Percentiles rank a stretch among this genome's conserved stretches.
Evolutionary conservation across 2,113 vertebrate species (phyloP).

Genomic region (Pithys albifrons): DNA sequence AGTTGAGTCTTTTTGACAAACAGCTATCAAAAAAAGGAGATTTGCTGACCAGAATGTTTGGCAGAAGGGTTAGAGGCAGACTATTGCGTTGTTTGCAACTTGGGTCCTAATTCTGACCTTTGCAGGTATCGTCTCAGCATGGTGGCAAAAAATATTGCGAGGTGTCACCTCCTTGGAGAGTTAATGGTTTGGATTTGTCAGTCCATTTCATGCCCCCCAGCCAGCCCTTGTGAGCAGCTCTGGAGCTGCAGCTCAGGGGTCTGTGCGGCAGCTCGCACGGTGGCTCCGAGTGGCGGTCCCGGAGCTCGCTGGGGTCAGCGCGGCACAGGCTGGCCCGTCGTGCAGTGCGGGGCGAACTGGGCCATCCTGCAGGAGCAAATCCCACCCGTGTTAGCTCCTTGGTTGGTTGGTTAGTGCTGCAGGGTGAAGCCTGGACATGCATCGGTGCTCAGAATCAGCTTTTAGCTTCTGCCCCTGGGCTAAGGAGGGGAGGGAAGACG

Average conservation of each 20-base stretch:
- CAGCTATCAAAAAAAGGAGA: background rate
- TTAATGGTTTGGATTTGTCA: background rate
- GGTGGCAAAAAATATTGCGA: background rate
- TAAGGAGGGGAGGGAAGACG: too few species aligned
- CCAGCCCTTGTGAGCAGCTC: background rate
- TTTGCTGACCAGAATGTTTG: background rate
- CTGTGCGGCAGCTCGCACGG: background rate
- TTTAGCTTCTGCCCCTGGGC: background rate
- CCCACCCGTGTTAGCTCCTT: fast-evolving
- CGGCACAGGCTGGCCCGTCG: fast-evolving
- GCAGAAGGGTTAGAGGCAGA: background rate
- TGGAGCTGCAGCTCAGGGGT: background rate
- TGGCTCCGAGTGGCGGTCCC: background rate
- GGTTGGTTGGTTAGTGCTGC: background rate
- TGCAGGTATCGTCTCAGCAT: background rate
- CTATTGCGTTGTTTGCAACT: background rate
- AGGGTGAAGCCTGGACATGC: background rate
- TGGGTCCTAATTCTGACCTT: background rate
- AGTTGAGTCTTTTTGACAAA: background rate
- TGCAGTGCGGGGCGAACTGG: fast-evolving
- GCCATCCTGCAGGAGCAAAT: background rate
- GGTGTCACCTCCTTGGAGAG: background rate
- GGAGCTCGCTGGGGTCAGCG: background rate
- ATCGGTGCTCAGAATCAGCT: background rate
- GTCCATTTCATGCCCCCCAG: fast-evolving